Evolutionary conservation across 2,888 invertebrate genomes (phyloP).

Genomic region (Campoletis raptor): DNA sequence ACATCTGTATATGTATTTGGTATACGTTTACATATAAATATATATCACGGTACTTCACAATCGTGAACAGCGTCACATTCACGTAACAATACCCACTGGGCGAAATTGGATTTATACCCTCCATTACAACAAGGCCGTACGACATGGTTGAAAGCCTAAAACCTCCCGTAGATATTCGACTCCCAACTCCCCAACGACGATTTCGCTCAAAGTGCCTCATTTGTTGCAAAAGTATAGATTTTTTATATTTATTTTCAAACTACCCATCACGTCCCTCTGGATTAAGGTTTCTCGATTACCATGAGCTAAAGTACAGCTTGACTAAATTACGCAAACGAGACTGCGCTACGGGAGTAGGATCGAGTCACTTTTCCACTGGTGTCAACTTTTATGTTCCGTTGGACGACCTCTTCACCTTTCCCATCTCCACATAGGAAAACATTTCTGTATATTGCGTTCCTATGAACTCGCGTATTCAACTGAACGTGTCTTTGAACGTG

Average conservation of each 20-base stretch:
- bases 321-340: not conserved
- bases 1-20: not conserved
- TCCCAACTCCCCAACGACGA: slow-evolving; percentile 51
- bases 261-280: not conserved
- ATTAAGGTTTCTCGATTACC: slow-evolving; percentile 36
- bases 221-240: slow-evolving; percentile 11
- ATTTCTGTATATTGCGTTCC: not conserved
- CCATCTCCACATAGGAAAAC: not conserved
- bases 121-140: slow-evolving; percentile 55
- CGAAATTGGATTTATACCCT: slow-evolving; percentile 69
- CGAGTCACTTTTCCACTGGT: slow-evolving; percentile 18
- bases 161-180: slow-evolving; percentile 39
- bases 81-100: slow-evolving; percentile 58
- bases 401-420: slow-evolving; percentile 5
- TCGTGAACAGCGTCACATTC: slow-evolving; percentile 54
- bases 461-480: not conserved
- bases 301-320: slow-evolving; percentile 13
- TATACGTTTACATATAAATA: slow-evolving; percentile 11
- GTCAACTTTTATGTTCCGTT: slow-evolving; percentile 9
- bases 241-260: slow-evolving; percentile 29
- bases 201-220: slow-evolving; percentile 47
- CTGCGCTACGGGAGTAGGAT: not conserved
- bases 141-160: slow-evolving; percentile 47
- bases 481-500: not conserved
- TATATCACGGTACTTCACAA: slow-evolving; percentile 46